A percentile compares a stretch with the other conserved stretches of the same genome.
Evolutionary conservation across 2,113 vertebrate genomes (phyloP).

Genomic region (Piaya cayana): DNA sequence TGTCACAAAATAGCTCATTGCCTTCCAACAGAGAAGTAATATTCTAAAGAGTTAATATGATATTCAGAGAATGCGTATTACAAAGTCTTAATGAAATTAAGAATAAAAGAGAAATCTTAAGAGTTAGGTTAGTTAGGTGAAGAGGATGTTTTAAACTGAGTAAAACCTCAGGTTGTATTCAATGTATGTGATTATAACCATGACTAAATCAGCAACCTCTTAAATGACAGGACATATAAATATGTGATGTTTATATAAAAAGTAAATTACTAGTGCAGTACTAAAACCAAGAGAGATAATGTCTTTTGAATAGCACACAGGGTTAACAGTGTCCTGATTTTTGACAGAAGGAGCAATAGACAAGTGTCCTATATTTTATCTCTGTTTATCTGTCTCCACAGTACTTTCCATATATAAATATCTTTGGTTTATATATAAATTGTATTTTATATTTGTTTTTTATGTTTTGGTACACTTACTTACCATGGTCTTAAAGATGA

Average conservation of each 20-base stretch:
- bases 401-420: not conserved
- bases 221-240: not conserved
- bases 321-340: not conserved
- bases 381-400: not conserved
- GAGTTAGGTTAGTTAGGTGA: not conserved
- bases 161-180: not conserved
- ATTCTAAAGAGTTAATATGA: not conserved
- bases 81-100: not conserved
- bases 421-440: not conserved
- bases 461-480: not conserved
- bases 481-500: not conserved
- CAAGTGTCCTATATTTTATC: not conserved
- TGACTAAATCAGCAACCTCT: not conserved
- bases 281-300: not conserved
- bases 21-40: not conserved
- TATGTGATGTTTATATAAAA: not conserved
- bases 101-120: not conserved
- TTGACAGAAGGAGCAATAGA: not conserved
- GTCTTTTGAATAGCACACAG: not conserved
- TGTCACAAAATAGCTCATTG: not conserved
- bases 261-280: not conserved
- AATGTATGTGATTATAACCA: not conserved
- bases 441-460: not conserved
- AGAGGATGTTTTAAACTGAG: not conserved
- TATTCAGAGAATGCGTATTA: not conserved